Conservation (phyloP, 92 coral and sea anemone species). For the Plumapathes pennacea region DNA sequence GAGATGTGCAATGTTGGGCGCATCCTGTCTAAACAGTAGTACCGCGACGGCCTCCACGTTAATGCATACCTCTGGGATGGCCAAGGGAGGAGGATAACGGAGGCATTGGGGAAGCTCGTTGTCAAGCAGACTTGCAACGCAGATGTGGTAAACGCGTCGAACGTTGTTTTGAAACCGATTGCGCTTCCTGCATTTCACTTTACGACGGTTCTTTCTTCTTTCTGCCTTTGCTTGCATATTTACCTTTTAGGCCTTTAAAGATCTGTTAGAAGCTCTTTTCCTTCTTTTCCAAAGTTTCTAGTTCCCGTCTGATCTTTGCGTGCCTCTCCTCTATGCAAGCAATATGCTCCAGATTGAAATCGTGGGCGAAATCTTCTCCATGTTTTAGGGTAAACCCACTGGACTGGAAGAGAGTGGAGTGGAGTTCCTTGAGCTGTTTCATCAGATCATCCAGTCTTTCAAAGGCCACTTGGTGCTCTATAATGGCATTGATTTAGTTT, state of each 20-base stretch:
- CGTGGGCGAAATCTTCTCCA: conserved; percentile 3
- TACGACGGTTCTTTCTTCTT: background rate
- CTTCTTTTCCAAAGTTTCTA: conserved; percentile 3
- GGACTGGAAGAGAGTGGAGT: conserved; percentile 9
- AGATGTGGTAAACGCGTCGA: background rate
- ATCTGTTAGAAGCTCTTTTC: conserved; percentile 1
- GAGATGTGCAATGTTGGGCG: background rate
- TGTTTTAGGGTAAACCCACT: background rate
- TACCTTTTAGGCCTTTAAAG: too few species aligned
- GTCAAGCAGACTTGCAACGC: conserved; percentile 2
- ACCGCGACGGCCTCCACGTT: background rate
- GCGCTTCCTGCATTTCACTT: background rate
- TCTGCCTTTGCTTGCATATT: too few species aligned
- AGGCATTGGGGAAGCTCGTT: conserved; percentile 1
- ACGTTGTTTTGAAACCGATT: conserved; percentile 1
- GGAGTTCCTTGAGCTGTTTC: background rate
- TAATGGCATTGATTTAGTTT: too few species aligned
- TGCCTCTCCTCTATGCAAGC: too few species aligned
- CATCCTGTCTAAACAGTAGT: background rate
- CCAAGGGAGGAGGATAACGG: conserved; percentile 1
- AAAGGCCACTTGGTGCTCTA: too few species aligned
- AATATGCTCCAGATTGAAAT: conserved; percentile 16
- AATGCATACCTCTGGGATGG: background rate
- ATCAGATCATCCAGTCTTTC: background rate
- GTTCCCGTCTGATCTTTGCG: background rate